Evolutionary conservation across 64 coral and sea anemone species (phyloP), one percentile per base, ranked within the genome.

Genomic region (Montipora capricornis): DNA sequence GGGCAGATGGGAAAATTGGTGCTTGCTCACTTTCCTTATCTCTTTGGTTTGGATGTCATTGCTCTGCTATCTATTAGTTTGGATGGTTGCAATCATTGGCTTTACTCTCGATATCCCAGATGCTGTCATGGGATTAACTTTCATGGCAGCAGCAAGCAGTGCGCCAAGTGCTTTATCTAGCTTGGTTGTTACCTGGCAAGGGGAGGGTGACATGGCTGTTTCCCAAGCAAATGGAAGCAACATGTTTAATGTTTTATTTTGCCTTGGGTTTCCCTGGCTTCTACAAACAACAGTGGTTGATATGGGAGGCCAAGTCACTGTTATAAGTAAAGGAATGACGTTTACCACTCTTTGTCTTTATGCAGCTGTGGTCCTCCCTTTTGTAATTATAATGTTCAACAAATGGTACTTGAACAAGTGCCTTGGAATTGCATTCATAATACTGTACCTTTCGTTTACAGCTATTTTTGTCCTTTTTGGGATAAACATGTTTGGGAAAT

Each of bases 171-270:
- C 92, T 49, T 83, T 97, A 77, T 88, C 89, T 73, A 97, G 95
- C 67, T 52, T 97, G 20, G 15, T 97, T 15, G 95, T 97, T 22
- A 93, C 92, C 49, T 93, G 95, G 2, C 89, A 94, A 76, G 95
- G 95, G 66, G 89, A 97, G 29, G 95, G 92, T n/a, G 95, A 97
- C 29, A 97, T 97, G 95, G 95, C 95, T 11, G 93, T 97, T 0
- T 97, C 95, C 0, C 94, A 97, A 73, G 94, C 92, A 22, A 60
- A 94, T 73, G 95, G 95, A 20, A 97, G 96, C 53, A 97, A 97
- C 64, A 68, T 95, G 13, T 97, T 97, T 89, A 93, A 97, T 68
- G 71, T 86, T 71, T 77, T 97, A 47, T 74, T 97, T 8, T 94
- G 96, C 75, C 79, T 97, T 10, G 96, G 96, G 10, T 53, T 97